Conservation (phyloP, 2,113 vertebrate species). For the Ancistrus triradiatus region DNA sequence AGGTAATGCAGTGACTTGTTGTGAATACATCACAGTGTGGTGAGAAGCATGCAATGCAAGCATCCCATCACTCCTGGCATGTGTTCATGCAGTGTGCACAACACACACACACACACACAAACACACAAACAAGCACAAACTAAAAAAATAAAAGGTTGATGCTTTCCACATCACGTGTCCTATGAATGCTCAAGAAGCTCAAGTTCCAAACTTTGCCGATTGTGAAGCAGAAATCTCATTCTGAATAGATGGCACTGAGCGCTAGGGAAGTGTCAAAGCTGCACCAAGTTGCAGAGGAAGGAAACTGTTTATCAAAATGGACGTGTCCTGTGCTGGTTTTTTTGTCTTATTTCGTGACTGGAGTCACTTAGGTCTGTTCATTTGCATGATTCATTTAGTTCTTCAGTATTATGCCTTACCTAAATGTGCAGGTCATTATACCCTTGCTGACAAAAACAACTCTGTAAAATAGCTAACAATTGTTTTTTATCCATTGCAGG, state of each 20-base stretch:
- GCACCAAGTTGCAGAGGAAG: not conserved
- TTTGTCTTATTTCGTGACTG: no score
- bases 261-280: not conserved
- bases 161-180: not conserved
- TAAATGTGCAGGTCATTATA: no score
- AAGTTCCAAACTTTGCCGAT: no score
- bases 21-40: slow-evolving; percentile 18
- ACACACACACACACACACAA: slow-evolving; percentile 13
- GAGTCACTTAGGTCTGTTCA: no score
- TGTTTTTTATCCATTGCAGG: no score
- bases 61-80: slow-evolving; percentile 18
- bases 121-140: slow-evolving; percentile 4
- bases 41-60: slow-evolving; percentile 31
- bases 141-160: no score
- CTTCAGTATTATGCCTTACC: no score
- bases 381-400: no score
- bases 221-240: not conserved
- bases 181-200: no score
- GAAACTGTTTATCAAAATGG: not conserved
- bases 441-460: no score
- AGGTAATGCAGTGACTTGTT: slow-evolving; percentile 28
- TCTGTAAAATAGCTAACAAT: no score
- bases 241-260: not conserved
- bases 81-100: slow-evolving; percentile 16
- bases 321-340: no score